phyloP scores from a whole-genome alignment of 2,113 vertebrate species.

The Otocyon megalotis region DNA sequence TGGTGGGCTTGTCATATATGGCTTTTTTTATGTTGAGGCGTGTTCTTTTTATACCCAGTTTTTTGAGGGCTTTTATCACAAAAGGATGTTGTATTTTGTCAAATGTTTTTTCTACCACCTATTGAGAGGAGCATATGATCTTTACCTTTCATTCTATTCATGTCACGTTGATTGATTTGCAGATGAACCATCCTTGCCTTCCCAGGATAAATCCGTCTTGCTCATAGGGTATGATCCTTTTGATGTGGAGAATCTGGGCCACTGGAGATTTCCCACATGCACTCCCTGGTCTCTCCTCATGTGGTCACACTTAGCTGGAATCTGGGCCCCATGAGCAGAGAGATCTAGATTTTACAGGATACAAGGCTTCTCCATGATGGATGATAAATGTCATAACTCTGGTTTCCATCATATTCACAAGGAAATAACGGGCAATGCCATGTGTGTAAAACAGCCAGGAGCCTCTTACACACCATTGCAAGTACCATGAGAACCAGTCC shows the following conservation, averaged over 20 bases:
- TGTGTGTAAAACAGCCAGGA: constrained; percentile 41
- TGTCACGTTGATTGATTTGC: neutral
- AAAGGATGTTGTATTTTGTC: neutral
- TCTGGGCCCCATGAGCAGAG: neutral
- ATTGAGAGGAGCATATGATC: neutral
- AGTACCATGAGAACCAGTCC: no score
- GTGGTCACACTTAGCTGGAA: neutral
- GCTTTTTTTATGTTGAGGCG: neutral
- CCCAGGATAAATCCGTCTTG: neutral
- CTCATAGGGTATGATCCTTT: neutral
- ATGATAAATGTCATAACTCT: rapidly evolving
- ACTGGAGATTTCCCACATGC: rapidly evolving
- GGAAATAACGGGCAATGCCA: rapidly evolving
- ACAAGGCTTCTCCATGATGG: rapidly evolving
- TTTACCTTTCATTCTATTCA: no score
- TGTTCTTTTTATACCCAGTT: neutral
- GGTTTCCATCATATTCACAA: neutral
- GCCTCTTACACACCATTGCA: neutral
- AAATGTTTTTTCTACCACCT: neutral
- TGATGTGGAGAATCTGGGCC: neutral
- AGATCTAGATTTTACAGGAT: neutral
- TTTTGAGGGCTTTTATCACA: neutral
- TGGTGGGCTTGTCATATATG: rapidly evolving
- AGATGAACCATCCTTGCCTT: neutral
- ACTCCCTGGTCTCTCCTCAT: no score